phyloP scores from a whole-genome alignment of 2,113 vertebrate species.

The Hemichromis elongatus region DNA sequence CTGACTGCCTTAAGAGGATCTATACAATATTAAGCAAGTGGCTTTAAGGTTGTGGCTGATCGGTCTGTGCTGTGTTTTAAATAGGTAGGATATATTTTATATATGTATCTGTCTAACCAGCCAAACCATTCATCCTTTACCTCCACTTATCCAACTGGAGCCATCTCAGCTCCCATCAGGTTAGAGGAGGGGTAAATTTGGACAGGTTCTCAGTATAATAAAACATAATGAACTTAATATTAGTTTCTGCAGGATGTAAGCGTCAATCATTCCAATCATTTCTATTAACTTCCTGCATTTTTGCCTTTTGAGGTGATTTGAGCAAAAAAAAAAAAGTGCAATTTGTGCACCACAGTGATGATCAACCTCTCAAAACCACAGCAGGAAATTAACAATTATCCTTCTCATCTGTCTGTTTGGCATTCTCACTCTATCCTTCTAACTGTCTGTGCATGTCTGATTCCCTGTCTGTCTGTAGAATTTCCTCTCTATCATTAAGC shows the following conservation, averaged over 20 bases:
- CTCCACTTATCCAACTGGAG: background rate
- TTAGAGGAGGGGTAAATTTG: background rate
- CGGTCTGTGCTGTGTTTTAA: background rate
- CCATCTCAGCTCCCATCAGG: background rate
- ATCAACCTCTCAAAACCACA: conserved; percentile 2
- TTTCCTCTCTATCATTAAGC: conserved; percentile 42
- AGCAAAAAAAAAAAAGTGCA: background rate
- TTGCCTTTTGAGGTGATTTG: conserved; percentile 1
- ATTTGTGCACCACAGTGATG: background rate
- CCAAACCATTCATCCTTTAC: background rate
- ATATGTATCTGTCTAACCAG: background rate
- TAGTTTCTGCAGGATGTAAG: background rate
- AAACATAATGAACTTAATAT: background rate
- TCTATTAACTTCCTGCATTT: background rate
- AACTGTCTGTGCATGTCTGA: conserved; percentile 14
- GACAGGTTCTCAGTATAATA: background rate
- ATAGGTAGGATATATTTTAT: background rate
- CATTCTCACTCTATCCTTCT: background rate
- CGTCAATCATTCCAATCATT: background rate
- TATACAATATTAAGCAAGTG: background rate
- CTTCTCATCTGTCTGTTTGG: conserved; percentile 23
- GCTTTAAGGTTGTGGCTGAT: background rate
- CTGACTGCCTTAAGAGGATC: background rate
- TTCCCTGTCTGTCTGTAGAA: conserved; percentile 1
- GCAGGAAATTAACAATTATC: conserved; percentile 57